phyloP scores from a whole-genome alignment of 2,113 vertebrate species.

The Chitala chitala region DNA sequence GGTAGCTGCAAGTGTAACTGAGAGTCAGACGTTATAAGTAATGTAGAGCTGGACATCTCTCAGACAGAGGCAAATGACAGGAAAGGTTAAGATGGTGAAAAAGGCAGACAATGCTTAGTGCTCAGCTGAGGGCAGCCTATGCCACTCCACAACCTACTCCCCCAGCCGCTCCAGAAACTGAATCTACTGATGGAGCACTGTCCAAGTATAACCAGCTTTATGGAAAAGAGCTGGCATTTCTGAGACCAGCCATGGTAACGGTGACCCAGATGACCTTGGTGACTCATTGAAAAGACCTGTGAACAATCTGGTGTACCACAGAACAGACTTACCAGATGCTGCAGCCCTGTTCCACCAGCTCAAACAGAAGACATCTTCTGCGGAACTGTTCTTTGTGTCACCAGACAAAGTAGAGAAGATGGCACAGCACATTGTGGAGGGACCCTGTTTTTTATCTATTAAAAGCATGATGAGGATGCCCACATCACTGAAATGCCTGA shows the following conservation, averaged over 20 bases:
- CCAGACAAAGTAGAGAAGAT: background rate
- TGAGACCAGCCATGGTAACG: constrained; percentile 3
- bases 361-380: constrained; percentile 2
- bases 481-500: background rate
- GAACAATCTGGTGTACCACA: background rate
- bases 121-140: too few species aligned
- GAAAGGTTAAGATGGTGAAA: too few species aligned
- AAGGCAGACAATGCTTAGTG: too few species aligned
- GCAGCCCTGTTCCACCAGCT: constrained; percentile 7
- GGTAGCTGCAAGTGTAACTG: too few species aligned
- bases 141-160: too few species aligned
- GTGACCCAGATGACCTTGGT: background rate
- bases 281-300: background rate
- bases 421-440: background rate
- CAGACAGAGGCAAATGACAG: too few species aligned
- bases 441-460: background rate
- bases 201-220: background rate
- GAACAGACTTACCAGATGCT: background rate
- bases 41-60: too few species aligned
- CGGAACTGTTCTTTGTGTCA: background rate
- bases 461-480: background rate
- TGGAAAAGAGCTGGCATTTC: background rate
- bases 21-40: too few species aligned
- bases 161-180: too few species aligned
- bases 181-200: too few species aligned